These are phyloP conservation scores for Megaustenia siamemsis DNA, from an alignment of 2,888 invertebrate species.

Conservation along the genomic window DNA sequence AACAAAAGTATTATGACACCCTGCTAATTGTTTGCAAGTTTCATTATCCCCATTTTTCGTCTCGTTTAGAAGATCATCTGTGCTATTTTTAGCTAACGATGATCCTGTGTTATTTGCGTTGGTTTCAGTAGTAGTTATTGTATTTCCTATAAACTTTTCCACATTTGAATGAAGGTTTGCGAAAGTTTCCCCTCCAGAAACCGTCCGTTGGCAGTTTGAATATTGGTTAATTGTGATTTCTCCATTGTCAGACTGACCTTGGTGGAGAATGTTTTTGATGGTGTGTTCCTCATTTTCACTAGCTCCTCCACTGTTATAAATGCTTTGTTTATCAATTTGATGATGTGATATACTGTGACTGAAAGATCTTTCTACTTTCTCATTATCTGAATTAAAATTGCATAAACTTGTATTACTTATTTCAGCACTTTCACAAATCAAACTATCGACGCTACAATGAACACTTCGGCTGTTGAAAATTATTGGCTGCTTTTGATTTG, in stretches of 20 bases:
- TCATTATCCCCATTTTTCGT: too few species aligned
- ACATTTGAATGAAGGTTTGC: slow-evolving; percentile 42
- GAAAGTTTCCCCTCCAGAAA: slow-evolving; percentile 48
- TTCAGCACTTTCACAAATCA: slow-evolving; percentile 26
- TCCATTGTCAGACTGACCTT: neutral
- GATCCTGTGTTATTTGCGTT: too few species aligned
- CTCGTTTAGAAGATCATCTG: too few species aligned
- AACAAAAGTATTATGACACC: too few species aligned
- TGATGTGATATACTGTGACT: neutral
- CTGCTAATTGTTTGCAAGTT: too few species aligned
- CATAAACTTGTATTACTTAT: neutral
- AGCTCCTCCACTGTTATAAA: slow-evolving; percentile 17
- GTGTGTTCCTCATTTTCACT: slow-evolving; percentile 26
- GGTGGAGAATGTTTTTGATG: neutral
- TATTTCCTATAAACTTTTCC: too few species aligned
- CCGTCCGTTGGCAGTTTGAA: slow-evolving; percentile 48
- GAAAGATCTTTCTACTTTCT: slow-evolving; percentile 54
- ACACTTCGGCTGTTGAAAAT: slow-evolving; percentile 46
- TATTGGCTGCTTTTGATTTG: slow-evolving; percentile 57
- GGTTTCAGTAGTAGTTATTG: too few species aligned
- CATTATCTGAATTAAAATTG: slow-evolving; percentile 40
- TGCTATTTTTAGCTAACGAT: too few species aligned
- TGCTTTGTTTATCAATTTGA: slow-evolving; percentile 16
- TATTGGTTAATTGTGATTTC: slow-evolving; percentile 40
- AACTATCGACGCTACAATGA: slow-evolving; percentile 21